Evolutionary conservation across 2,797 vertebrate species (phyloP), one percentile per base, ranked within the genome.

Genomic region (Chelon auratus): DNA sequence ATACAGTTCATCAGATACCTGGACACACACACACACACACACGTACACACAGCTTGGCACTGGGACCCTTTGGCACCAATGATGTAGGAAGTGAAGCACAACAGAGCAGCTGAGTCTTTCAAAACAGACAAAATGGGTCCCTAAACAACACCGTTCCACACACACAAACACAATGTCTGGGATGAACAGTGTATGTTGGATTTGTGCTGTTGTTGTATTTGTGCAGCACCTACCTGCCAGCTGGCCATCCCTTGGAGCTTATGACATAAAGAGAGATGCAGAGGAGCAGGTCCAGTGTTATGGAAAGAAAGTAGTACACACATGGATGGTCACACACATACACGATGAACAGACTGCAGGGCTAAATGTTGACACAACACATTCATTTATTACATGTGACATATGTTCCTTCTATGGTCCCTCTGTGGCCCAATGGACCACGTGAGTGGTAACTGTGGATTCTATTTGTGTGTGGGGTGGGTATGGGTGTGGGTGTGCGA

Each of bases 71-170:
- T 87, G 79, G 70, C 77, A 84, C 39, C 56, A 43, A 72, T 77
- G 68, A 78, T 58, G 72, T 66, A 78, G 80, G 52, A 74, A 82
- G 62, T 82, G 77, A 82, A 78, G 77, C 24, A 53, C 68, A 78
- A 56, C 71, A 66, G 71, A 78, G 72, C 68, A 71, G 68, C 43
- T 4, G 11, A 63, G 68, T 57, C 75, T 63, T 60, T 73, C 60
- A 64, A 58, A 54, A 63, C 42, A 43, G 30, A 70, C 42, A 63
- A 72, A 79, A 76, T 54, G 24, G 36, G 39, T 37, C 37, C 17
- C 30, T 5, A 4, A 20, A 50, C 48, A 50, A 9, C 47, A 51
- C 33, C n/a, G 18, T n/a, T 42, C 22, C 37, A 18, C 56, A 30
- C 47, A 47, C 39, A 24, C 20, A 42, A 24, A 50, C 64, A 58